phyloP scores from a whole-genome alignment of 2,113 vertebrate species.

The Brachionichthys hirsutus region DNA sequence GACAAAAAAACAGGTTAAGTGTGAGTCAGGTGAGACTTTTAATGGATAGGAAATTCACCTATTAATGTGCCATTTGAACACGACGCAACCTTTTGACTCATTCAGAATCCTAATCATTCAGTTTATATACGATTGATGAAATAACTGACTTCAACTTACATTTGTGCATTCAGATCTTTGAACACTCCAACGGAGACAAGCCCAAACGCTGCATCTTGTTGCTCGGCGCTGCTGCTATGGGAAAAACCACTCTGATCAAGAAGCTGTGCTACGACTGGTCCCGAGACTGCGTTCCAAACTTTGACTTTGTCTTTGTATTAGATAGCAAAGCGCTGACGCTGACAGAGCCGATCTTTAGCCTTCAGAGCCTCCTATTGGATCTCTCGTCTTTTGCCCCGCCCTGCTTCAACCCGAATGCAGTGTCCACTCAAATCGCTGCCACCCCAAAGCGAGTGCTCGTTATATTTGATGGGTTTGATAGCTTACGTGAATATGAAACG shows the following conservation, averaged over 20 bases:
- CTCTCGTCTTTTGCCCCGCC: constrained; percentile 56
- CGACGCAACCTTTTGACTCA: background rate
- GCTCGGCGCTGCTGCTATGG: constrained; percentile 85
- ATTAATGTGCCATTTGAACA: background rate
- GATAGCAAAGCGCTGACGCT: constrained; percentile 78
- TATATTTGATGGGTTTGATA: constrained; percentile 89
- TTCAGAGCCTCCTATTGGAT: constrained; percentile 82
- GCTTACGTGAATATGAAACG: constrained; percentile 79
- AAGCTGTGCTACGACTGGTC: constrained; percentile 88
- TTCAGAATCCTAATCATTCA: too few species aligned
- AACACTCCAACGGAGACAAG: constrained; percentile 34
- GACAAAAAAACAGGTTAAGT: constrained; percentile 59
- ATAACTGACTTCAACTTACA: background rate
- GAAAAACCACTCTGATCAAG: constrained; percentile 84
- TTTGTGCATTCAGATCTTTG: constrained; percentile 72
- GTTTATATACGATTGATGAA: background rate
- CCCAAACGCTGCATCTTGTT: constrained; percentile 73
- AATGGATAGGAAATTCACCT: background rate
- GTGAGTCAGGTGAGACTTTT: constrained; percentile 57
- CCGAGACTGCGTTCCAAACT: constrained; percentile 78
- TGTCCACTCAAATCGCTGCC: constrained; percentile 79
- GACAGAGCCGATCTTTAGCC: constrained; percentile 59
- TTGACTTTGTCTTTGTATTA: constrained; percentile 86
- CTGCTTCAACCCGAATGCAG: constrained; percentile 56
- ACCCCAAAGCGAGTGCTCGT: constrained; percentile 83